A percentile compares a stretch with the other conserved stretches of the same genome.
These are phyloP conservation scores for Drosophila paulistorum DNA, from an alignment of 1,140 invertebrate species.

Conservation along the genomic window DNA sequence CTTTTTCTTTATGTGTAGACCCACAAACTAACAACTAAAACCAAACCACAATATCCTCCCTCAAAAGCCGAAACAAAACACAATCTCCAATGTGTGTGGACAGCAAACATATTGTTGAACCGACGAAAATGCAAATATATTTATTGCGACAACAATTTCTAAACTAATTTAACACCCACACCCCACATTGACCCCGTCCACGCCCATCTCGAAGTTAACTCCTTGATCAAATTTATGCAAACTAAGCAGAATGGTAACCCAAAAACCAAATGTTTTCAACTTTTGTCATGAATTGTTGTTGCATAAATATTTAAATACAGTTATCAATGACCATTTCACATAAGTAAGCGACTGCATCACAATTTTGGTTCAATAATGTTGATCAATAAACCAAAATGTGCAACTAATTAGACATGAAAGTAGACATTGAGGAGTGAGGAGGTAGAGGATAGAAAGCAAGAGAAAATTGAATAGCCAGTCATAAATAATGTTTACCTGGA, in stretches of 20 bases:
- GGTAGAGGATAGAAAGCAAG: background rate
- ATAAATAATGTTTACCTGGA: constrained; percentile 1
- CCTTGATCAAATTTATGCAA: constrained; percentile 53
- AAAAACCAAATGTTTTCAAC: constrained; percentile 55
- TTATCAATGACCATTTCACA: constrained; percentile 7
- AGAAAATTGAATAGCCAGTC: background rate
- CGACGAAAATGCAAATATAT: constrained; percentile 62
- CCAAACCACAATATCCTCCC: background rate
- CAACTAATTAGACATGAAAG: constrained; percentile 1
- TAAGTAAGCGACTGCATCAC: background rate
- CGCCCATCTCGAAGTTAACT: constrained; percentile 15
- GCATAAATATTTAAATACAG: constrained; percentile 8
- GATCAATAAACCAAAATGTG: constrained; percentile 10
- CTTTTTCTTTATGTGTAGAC: background rate
- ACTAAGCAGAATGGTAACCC: constrained; percentile 47
- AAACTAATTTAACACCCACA: constrained; percentile 63
- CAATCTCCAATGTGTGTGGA: constrained; percentile 8
- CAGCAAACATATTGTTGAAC: constrained; percentile 52
- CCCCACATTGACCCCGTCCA: constrained; percentile 1
- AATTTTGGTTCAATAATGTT: background rate
- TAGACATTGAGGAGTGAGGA: background rate
- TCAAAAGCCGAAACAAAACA: constrained; percentile 8
- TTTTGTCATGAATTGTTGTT: constrained; percentile 42
- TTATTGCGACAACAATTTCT: constrained; percentile 70
- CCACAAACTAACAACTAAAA: constrained; percentile 7